Base-by-base conservation (phyloP, 1,140 invertebrate species). In the Aleiodes sp. region DNA sequence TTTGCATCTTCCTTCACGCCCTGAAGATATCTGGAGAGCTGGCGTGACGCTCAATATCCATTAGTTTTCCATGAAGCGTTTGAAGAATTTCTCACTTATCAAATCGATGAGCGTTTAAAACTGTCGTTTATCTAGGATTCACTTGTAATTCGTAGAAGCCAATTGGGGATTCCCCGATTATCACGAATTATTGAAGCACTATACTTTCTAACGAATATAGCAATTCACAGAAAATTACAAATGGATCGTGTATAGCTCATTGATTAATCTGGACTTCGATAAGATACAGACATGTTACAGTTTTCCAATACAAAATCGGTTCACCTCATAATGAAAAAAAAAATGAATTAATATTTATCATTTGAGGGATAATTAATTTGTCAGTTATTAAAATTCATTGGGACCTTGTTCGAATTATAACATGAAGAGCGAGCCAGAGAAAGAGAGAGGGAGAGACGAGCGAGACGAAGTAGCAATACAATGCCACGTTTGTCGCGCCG, bases 121-220 rank as follows among this genome's bases (percentile, higher is more conserved):
- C 1, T 24, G 26, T 35, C 7, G 64, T 66, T 66, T 57, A 57
- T 66, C 46, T 10, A 46, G 37, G 35, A 68, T 60, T 43, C 19
- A 60, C 52, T 4, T 39, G 31, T 31, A 46, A 43, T 60, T 68
- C 65, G 33, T 39, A 26, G 56, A 68, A 68, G 24, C 26, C 46
- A 39, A 68, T 35, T 28, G 19, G 56, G 57, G 31, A 41, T 68
- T 68, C 33, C 61, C 10, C 29, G 52, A 66, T 66, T 59, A 66
- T 31, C 3, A 26, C n/a, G 33, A 56, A 66, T 57, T 56, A 52
- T 28, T 33, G 16, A n/a, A 33, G 41, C 24, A 16, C 24, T 59
- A 16, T n/a, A 59, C 21, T 59, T 31, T n/a, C 56, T n/a, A 14
- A 4, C 6, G 10, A 39, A 39, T n/a, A n/a, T n/a, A n/a, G n/a